Base-by-base conservation (phyloP, 92 coral and sea anemone genomes). In the Bergia puertoricense region DNA sequence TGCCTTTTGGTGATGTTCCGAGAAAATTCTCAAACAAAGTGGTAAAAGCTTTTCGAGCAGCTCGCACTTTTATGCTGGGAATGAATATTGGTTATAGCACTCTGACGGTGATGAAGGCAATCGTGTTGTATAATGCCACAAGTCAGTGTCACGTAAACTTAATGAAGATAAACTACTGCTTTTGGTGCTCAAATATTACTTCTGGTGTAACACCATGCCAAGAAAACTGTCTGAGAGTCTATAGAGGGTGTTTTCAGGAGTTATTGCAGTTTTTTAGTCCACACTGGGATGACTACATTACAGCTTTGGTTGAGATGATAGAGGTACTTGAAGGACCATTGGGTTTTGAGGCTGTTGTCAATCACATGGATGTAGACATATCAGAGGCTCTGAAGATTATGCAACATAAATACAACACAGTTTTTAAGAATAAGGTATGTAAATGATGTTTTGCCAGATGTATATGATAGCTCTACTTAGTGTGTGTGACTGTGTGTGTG, bases 331-430 rank as follows among this genome's bases (percentile, higher is more conserved):
- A 36, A 44, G 87, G 87, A 44, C 39, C 66, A 9, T 45, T 6
- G 8, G 87, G 77, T 37, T 84, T 84, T 69, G 87, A 46, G 56
- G 78, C 79, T 69, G 66, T 69, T 45, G 7, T 69, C 39, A 51
- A 44, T 69, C 40, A 73, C 18, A 38, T 84, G 11, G 79, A 69
- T 16, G 15, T 46, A 8, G 13, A 41, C 54, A 23, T 84, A 15
- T 84, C 79, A 6, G 87, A 84, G 40, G 79, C 87, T 84, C 30
- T 43, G 87, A 69, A 71, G 79, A 84, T 6, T 20, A 69, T 84
- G 79, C 43, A 46, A 68, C 65, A 46, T 2, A 80, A 30, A 80
- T 80, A 57, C 85, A 22, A 38, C 36, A 38, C 13, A 38, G 38
- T 2, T 14, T 73, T 80, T 48, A 80, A 57, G 48, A 4, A 80